Evolutionary conservation across 2,888 invertebrate genomes (phyloP), one percentile per base, ranked within the genome.

Genomic region (Tyria jacobaeae): DNA sequence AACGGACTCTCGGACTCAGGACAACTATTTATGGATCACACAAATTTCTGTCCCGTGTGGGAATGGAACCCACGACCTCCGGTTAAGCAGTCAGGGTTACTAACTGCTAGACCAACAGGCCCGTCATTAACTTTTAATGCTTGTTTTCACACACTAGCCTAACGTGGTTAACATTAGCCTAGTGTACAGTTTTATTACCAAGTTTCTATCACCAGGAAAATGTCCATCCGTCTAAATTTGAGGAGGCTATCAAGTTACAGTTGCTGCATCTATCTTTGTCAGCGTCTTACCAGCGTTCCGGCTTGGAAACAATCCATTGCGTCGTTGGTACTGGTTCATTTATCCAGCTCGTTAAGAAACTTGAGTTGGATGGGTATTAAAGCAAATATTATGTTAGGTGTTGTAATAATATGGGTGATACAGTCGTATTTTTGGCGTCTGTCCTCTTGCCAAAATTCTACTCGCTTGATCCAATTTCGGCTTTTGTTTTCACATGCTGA

Each of bases 371-470:
- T 52, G 52, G 10, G 14, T 31, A 21, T n/a, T 59, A 39, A 31
- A 47, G 37, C 50, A 56, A 15, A 53, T 57, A 41, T 49, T 64
- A 62, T 60, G 50, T 53, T 64, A 50, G 41, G 37, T 67, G 62
- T 68, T 73, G 67, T 66, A 79, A 77, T 70, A 73, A 73, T 68
- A 73, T 77, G 73, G 74, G 76, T 68, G 79, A 74, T 73, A 4
- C 21, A 74, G 75, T 67, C 74, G 71, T 79, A 83, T 81, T 84
- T 77, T 80, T 76, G 86, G 83, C 84, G 83, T 86, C 82, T 82
- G 85, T 77, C 59, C 31, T 44, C 64, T 70, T 84, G 91, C 91
- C 91, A 92, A 88, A 84, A 74, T 74, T 64, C 79, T 59, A 35
- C 53, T 86, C 80, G 84, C 86, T 87, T 88, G 84, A 85, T 84